phyloP scores from a whole-genome alignment of 1,140 invertebrate genomes.

The Plodia interpunctella region DNA sequence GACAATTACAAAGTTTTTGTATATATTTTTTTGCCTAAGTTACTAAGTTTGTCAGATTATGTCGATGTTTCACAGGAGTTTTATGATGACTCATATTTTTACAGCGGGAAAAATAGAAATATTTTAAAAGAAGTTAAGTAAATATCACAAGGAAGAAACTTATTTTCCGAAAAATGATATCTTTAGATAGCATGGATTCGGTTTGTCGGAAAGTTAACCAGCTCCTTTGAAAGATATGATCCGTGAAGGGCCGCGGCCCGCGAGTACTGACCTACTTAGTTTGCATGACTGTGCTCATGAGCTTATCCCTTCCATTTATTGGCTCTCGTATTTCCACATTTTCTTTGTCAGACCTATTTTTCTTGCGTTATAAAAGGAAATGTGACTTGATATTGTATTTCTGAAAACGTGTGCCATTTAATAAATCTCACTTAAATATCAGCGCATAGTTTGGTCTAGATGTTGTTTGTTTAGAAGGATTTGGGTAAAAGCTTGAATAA shows the following conservation, averaged over 20 bases:
- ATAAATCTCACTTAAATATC: too few species aligned
- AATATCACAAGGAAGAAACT: not conserved
- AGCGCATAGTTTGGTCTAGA: too few species aligned
- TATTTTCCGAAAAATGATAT: not conserved
- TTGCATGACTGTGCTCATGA: constrained; percentile 2
- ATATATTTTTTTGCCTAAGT: too few species aligned
- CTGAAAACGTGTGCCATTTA: too few species aligned
- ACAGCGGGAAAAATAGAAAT: too few species aligned
- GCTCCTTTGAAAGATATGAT: not conserved
- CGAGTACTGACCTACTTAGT: constrained; percentile 9
- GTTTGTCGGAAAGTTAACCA: not conserved
- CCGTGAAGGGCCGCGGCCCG: not conserved
- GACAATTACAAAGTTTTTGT: constrained; percentile 2
- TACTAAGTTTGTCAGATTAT: too few species aligned
- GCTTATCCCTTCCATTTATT: constrained; percentile 16
- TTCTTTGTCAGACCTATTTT: constrained; percentile 1
- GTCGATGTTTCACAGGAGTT: too few species aligned
- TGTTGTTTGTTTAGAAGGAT: too few species aligned
- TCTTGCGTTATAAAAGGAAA: not conserved
- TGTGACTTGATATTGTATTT: too few species aligned
- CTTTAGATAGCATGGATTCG: not conserved
- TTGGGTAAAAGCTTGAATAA: too few species aligned
- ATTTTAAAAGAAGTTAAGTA: not conserved
- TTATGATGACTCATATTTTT: too few species aligned
- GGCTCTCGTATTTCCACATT: constrained; percentile 1